Evolutionary conservation across 2,113 vertebrate genomes (phyloP).

Genomic region (Theristicus caerulescens): DNA sequence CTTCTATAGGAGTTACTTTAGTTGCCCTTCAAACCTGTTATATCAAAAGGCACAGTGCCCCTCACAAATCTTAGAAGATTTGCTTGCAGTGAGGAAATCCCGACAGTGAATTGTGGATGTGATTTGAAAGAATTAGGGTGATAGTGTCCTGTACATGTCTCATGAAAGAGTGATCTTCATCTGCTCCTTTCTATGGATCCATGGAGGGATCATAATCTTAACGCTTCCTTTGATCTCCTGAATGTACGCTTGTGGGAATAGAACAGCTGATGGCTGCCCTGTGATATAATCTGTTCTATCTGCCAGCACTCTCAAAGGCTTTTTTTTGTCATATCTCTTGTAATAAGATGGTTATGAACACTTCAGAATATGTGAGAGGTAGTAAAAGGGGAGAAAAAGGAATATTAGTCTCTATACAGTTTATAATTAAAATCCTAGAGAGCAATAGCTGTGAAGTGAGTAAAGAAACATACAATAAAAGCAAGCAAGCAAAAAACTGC

Average conservation of each 20-base stretch:
- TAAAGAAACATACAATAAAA: neutral
- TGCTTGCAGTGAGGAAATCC: neutral
- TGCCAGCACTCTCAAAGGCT: conserved; percentile 5
- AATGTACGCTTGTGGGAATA: neutral
- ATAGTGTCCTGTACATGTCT: neutral
- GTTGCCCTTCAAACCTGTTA: neutral
- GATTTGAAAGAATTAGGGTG: neutral
- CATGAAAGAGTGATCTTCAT: neutral
- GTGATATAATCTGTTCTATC: conserved; percentile 9
- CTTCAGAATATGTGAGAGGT: neutral
- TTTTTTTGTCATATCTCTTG: neutral
- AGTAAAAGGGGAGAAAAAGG: neutral
- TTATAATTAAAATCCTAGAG: conserved; percentile 15
- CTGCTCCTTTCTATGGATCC: neutral
- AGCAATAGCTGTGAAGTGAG: neutral
- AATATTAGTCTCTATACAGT: neutral
- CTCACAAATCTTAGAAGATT: neutral
- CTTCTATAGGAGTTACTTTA: neutral
- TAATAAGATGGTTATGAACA: conserved; percentile 8
- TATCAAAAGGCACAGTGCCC: neutral
- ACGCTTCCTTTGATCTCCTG: neutral
- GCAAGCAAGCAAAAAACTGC: neutral
- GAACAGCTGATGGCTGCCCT: neutral
- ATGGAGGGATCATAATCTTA: neutral
- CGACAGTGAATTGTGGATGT: neutral